These are phyloP conservation scores for Gila orcuttii DNA, from an alignment of 2,113 vertebrate genomes.

Conservation along the genomic window DNA sequence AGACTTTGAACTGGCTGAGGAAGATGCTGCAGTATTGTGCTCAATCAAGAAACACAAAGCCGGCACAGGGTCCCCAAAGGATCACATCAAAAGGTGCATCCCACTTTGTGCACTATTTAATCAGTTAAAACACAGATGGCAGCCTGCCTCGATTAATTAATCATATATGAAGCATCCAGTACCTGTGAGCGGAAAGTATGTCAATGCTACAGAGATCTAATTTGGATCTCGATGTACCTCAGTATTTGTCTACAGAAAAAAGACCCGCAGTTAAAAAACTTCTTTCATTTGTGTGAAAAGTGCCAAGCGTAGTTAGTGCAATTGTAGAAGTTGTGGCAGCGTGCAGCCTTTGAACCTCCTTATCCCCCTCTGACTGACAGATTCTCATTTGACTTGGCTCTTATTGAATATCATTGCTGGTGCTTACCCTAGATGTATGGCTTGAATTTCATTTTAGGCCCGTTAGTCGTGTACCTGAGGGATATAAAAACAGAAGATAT, in stretches of 20 bases:
- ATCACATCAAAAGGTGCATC: slow-evolving; percentile 81
- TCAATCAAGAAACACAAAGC: slow-evolving; percentile 80
- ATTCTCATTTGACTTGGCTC: slow-evolving; percentile 35
- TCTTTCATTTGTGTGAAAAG: slow-evolving; percentile 51
- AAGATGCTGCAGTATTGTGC: slow-evolving; percentile 67
- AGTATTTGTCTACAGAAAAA: slow-evolving; percentile 64
- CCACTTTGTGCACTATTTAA: slow-evolving; percentile 81
- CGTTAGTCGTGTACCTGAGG: slow-evolving; percentile 55
- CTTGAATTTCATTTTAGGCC: slow-evolving; percentile 47
- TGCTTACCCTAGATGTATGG: slow-evolving; percentile 51
- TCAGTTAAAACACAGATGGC: slow-evolving; percentile 84
- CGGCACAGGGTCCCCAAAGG: slow-evolving; percentile 71
- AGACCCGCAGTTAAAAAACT: slow-evolving; percentile 57
- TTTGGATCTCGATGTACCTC: slow-evolving; percentile 69
- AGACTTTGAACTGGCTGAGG: slow-evolving; percentile 72
- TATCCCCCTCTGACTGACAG: slow-evolving; percentile 33
- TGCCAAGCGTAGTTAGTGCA: slow-evolving; percentile 21
- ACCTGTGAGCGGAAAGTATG: slow-evolving; percentile 75
- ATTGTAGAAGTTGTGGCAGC: slow-evolving; percentile 38
- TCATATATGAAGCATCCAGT: slow-evolving; percentile 78
- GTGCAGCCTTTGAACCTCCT: slow-evolving; percentile 39
- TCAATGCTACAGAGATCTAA: slow-evolving; percentile 76
- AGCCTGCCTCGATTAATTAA: slow-evolving; percentile 80
- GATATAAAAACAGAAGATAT: slow-evolving; percentile 58
- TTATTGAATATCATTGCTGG: slow-evolving; percentile 38